Percentiles rank a stretch among this genome's conserved stretches.
These are phyloP conservation scores for Macrochelys suwanniensis DNA, from an alignment of 2,797 vertebrate species.

Conservation along the genomic window DNA sequence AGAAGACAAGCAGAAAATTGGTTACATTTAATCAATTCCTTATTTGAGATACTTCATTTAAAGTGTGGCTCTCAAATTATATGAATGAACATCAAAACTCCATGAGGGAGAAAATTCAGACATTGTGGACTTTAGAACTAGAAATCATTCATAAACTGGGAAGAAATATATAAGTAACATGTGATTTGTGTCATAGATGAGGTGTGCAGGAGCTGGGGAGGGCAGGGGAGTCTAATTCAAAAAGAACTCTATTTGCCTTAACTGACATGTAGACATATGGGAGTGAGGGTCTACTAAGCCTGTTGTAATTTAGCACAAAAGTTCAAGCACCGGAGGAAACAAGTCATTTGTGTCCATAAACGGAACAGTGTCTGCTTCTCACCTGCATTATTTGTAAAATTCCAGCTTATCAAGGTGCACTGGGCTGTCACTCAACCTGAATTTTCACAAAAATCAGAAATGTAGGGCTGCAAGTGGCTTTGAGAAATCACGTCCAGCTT, in stretches of 20 bases:
- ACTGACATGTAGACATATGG: neutral
- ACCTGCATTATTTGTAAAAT: accelerated
- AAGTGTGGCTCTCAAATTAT: neutral
- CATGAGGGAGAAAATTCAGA: neutral
- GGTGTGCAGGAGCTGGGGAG: neutral
- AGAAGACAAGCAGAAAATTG: neutral
- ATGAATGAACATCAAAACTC: neutral
- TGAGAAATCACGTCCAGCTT: neutral
- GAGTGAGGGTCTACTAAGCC: neutral
- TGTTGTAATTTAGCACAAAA: neutral
- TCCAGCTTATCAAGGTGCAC: neutral
- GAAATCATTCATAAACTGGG: neutral
- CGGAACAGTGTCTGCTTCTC: accelerated
- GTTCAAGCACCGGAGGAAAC: neutral
- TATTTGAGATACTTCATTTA: neutral
- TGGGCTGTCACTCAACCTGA: neutral
- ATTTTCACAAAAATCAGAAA: neutral
- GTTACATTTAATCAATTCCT: neutral
- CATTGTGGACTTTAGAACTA: neutral
- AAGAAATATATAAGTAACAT: neutral
- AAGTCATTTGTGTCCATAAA: neutral
- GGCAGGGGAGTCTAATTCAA: neutral
- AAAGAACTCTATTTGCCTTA: neutral
- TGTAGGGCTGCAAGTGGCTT: neutral
- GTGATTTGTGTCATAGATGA: neutral